Evolutionary conservation across 2,888 invertebrate species (phyloP).

Genomic region (Griposia aprilina): DNA sequence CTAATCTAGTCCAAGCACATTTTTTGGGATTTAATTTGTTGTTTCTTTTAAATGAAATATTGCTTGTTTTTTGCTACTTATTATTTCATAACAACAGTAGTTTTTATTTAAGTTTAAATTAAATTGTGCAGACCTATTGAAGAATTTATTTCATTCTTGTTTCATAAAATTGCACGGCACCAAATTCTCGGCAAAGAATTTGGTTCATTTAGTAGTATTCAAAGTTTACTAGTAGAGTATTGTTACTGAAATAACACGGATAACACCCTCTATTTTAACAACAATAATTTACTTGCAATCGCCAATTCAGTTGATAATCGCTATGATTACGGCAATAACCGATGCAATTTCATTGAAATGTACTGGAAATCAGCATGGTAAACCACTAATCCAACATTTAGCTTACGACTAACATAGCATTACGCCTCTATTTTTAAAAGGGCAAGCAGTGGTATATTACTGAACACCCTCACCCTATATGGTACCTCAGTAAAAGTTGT

Average conservation of each 20-base stretch:
- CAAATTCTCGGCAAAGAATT: background rate
- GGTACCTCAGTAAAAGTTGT: background rate
- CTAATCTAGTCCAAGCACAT: too few relatives aligned
- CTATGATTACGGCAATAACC: conserved; percentile 26
- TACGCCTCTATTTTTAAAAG: background rate
- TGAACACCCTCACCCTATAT: background rate
- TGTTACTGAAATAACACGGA: background rate
- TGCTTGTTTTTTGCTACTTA: background rate
- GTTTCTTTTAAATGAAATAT: background rate
- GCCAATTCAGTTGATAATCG: conserved; percentile 25
- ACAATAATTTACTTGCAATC: conserved; percentile 1
- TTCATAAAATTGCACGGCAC: background rate
- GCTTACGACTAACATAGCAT: background rate
- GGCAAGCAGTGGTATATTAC: background rate
- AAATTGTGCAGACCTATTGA: background rate
- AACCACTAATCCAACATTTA: conserved; percentile 22
- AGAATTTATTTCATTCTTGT: background rate
- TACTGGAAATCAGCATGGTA: conserved; percentile 31
- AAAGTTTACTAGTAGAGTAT: background rate
- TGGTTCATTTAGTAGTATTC: background rate
- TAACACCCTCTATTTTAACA: conserved; percentile 5
- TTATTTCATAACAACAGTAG: background rate
- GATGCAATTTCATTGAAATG: conserved; percentile 46
- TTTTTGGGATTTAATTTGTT: too few relatives aligned
- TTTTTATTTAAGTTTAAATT: background rate